These are phyloP conservation scores for Drosophila greeni DNA, from an alignment of 2,888 invertebrate species.

Conservation along the genomic window DNA sequence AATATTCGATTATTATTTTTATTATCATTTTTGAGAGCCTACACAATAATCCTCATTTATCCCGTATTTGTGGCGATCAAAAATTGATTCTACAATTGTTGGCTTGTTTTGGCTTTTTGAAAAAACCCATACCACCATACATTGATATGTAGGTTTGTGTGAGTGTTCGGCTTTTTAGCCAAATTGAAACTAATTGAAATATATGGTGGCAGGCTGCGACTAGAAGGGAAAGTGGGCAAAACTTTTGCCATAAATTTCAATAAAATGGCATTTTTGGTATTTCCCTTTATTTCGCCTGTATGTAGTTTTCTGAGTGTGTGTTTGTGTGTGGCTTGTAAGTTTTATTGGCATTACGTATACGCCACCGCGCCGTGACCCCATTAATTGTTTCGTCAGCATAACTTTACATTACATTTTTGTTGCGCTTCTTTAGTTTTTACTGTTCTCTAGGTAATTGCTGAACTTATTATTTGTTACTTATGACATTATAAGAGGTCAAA, in stretches of 20 bases:
- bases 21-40: conserved; percentile 39
- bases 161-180: conserved; percentile 38
- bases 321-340: conserved; percentile 31
- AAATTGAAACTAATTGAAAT: conserved; percentile 71
- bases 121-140: conserved; percentile 1
- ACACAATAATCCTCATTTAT: conserved; percentile 48
- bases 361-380: conserved; percentile 41
- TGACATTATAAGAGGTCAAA: too few species aligned
- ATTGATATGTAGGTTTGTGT: background rate
- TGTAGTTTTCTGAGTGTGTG: conserved; percentile 8
- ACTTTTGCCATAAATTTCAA: conserved; percentile 62
- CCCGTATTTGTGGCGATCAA: conserved; percentile 51
- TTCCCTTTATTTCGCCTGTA: conserved; percentile 36
- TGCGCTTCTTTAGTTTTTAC: conserved; percentile 18
- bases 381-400: conserved; percentile 43
- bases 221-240: conserved; percentile 16
- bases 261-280: conserved; percentile 57
- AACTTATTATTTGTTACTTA: conserved; percentile 1
- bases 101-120: conserved; percentile 15
- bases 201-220: conserved; percentile 37
- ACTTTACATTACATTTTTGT: conserved; percentile 42
- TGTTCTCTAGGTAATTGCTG: background rate
- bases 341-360: conserved; percentile 56
- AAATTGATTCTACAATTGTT: conserved; percentile 55
- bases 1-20: conserved; percentile 59